phyloP scores from a whole-genome alignment of 2,113 vertebrate genomes.

The Petromus typicus region DNA sequence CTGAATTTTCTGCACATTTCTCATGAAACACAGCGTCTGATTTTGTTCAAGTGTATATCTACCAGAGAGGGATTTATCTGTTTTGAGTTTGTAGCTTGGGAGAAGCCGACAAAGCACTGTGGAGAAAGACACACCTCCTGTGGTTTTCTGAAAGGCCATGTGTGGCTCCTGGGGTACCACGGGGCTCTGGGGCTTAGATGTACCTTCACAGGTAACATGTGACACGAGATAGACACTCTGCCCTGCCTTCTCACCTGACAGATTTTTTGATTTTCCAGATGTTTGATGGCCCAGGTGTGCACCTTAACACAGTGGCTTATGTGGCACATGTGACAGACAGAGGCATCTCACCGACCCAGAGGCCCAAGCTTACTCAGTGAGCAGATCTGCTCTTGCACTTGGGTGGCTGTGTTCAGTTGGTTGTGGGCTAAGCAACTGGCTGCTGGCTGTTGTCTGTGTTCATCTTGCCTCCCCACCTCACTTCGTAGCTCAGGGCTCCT shows the following conservation, averaged over 20 bases:
- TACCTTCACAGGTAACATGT: neutral
- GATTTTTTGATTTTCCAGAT: neutral
- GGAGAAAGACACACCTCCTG: neutral
- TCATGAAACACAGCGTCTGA: rapidly evolving
- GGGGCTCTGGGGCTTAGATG: neutral
- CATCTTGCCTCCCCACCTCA: rapidly evolving
- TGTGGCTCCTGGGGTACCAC: rapidly evolving
- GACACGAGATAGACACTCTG: rapidly evolving
- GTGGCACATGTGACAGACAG: neutral
- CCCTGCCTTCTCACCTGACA: rapidly evolving
- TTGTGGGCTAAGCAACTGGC: rapidly evolving
- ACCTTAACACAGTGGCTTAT: neutral
- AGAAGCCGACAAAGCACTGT: rapidly evolving
- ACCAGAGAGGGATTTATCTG: neutral
- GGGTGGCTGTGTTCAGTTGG: neutral
- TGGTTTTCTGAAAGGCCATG: neutral
- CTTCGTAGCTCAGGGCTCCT: neutral
- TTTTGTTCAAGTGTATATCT: neutral
- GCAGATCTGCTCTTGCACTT: neutral
- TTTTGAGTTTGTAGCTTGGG: neutral
- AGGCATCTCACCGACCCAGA: neutral
- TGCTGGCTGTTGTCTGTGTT: no score
- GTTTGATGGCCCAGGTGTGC: rapidly evolving
- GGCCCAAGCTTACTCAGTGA: no score
- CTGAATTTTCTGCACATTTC: neutral